Evolutionary conservation across 2,113 vertebrate species (phyloP).

Genomic region (Hippocampus comes): DNA sequence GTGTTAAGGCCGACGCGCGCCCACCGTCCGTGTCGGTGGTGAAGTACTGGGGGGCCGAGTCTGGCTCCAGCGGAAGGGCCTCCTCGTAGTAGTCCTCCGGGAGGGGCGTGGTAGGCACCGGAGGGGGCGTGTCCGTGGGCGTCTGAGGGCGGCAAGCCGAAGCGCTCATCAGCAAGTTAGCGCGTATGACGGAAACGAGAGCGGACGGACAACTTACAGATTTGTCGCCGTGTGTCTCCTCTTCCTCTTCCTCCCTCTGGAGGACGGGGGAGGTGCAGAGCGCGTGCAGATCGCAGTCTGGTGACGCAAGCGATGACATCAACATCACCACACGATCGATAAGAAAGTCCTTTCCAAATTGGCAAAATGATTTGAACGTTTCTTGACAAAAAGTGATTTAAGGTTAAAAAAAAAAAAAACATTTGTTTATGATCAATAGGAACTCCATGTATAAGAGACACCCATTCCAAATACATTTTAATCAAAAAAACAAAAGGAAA

Average conservation of each 20-base stretch:
- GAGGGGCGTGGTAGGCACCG: conserved; percentile 83
- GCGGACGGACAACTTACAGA: conserved; percentile 56
- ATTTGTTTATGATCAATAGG: too few species aligned
- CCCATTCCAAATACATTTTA: too few species aligned
- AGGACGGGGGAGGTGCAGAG: conserved; percentile 86
- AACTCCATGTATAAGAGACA: too few species aligned
- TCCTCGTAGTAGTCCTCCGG: conserved; percentile 98
- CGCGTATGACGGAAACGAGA: not conserved
- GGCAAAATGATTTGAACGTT: too few species aligned
- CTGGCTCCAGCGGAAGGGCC: conserved; percentile 88
- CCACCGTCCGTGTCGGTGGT: conserved; percentile 86
- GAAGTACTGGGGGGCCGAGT: conserved; percentile 88
- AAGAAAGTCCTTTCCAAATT: too few species aligned
- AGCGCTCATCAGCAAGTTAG: not conserved
- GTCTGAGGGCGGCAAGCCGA: conserved; percentile 61
- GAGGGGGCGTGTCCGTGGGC: conserved; percentile 81
- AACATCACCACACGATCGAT: not conserved
- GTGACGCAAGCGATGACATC: conserved; percentile 4
- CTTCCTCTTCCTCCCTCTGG: conserved; percentile 72
- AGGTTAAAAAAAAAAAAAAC: too few species aligned
- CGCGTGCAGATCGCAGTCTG: conserved; percentile 89
- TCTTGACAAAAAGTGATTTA: too few species aligned
- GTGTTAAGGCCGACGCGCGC: conserved; percentile 29
- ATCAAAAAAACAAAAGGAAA: too few species aligned
- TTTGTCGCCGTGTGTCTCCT: conserved; percentile 56